These are phyloP conservation scores for Champsocephalus esox DNA, from an alignment of 2,797 vertebrate species.

Conservation along the genomic window DNA sequence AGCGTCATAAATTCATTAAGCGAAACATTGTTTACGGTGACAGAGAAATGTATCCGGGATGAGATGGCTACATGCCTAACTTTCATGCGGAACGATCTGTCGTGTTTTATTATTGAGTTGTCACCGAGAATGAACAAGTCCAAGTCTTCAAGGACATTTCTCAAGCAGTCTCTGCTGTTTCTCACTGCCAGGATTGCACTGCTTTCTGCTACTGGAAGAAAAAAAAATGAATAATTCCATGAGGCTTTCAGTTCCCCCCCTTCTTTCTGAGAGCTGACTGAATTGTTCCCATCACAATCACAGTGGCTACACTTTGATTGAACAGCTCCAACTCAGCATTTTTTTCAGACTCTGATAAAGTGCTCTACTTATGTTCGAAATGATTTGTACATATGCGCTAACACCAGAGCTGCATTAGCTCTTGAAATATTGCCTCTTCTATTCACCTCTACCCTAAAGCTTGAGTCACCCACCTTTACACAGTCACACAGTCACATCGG, in stretches of 20 bases:
- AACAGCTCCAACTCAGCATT: conserved; percentile 29
- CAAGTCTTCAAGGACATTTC: conserved; percentile 57
- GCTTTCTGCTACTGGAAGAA: conserved; percentile 42
- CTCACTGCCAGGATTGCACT: conserved; percentile 13
- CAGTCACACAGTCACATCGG: conserved; percentile 48
- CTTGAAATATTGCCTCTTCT: conserved; percentile 29
- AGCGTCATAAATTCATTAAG: conserved; percentile 46
- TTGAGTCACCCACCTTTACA: conserved; percentile 45
- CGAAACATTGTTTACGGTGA: conserved; percentile 55
- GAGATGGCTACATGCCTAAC: conserved; percentile 40
- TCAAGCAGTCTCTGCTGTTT: conserved; percentile 18
- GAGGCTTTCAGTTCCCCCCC: conserved; percentile 29
- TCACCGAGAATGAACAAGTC: conserved; percentile 56
- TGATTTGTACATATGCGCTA: conserved; percentile 29
- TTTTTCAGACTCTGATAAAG: conserved; percentile 43
- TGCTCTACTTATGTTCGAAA: conserved; percentile 38
- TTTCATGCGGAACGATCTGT: conserved; percentile 52
- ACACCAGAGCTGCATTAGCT: conserved; percentile 2
- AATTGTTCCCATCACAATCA: conserved; percentile 41
- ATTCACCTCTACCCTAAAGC: conserved; percentile 71
- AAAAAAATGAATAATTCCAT: conserved; percentile 54
- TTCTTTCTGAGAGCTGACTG: conserved; percentile 19
- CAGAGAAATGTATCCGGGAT: conserved; percentile 45
- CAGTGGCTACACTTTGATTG: conserved; percentile 41
- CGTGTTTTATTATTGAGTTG: conserved; percentile 66